Percentiles rank a stretch among this genome's conserved stretches.
Evolutionary conservation across 2,113 vertebrate genomes (phyloP).

Genomic region (Phyllostomus discolor): DNA sequence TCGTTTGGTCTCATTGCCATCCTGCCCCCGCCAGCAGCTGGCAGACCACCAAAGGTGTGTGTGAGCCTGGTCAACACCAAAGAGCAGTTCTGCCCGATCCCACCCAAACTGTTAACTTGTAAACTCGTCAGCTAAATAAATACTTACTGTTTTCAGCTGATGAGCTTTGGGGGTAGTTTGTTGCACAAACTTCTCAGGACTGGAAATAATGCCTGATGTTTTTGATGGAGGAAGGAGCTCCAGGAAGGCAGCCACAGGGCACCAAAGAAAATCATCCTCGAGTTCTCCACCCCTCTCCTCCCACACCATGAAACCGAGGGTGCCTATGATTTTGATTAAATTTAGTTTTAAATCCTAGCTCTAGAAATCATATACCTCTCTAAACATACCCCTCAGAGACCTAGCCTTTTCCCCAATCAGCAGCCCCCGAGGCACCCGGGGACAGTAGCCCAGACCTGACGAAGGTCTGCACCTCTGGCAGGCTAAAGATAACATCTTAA

Average conservation of each 20-base stretch:
- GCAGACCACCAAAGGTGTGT: not conserved
- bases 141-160: not conserved
- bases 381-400: not conserved
- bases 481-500: not conserved
- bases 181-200: not conserved
- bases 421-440: not conserved
- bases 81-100: not conserved
- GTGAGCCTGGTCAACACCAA: not conserved
- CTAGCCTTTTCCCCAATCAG: not conserved
- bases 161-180: not conserved
- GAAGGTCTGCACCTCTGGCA: not conserved
- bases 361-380: not conserved
- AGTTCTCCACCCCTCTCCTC: not conserved
- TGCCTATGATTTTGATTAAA: not conserved
- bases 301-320: not conserved
- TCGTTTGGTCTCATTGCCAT: not conserved
- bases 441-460: not conserved
- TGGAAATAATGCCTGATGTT: not conserved
- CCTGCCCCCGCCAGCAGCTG: not conserved
- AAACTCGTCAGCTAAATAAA: not conserved
- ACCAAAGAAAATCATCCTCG: not conserved
- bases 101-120: not conserved
- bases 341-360: not conserved
- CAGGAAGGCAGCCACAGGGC: not conserved
- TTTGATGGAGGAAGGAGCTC: not conserved